A percentile compares a stretch with the other conserved stretches of the same genome.
Evolutionary conservation across 2,797 vertebrate genomes (phyloP).

Genomic region (Gadopsis marmoratus): DNA sequence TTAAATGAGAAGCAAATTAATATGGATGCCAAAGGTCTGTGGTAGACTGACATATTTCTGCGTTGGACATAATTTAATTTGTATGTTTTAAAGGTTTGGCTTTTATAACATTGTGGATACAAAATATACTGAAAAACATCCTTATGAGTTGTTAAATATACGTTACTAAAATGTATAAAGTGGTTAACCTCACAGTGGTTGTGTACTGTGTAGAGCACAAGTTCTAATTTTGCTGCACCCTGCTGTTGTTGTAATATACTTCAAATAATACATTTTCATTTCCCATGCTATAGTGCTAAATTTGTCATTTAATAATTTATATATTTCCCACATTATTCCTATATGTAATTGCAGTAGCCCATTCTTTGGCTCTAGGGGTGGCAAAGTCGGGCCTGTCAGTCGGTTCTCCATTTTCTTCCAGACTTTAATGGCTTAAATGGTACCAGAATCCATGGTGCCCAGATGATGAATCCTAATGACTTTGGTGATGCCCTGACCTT

Average conservation of each 20-base stretch:
- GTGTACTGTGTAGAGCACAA: no score
- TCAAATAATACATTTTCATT: background rate
- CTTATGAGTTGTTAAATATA: background rate
- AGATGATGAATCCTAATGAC: no score
- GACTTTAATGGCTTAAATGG: no score
- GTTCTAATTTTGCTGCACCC: background rate
- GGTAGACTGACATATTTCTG: background rate
- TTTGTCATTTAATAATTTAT: background rate
- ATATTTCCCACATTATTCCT: background rate
- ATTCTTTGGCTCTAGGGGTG: background rate
- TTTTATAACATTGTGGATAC: background rate
- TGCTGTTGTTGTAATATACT: background rate
- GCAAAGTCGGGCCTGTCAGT: background rate
- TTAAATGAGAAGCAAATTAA: conserved; percentile 35
- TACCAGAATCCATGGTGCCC: no score
- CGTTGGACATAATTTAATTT: background rate
- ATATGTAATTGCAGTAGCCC: background rate
- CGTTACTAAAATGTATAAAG: no score
- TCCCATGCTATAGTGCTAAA: no score
- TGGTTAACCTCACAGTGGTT: background rate
- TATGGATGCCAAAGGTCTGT: background rate
- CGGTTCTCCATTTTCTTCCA: background rate
- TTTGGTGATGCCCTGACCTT: no score
- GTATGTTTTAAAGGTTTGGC: background rate
- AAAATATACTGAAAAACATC: background rate